These are phyloP conservation scores for Theristicus caerulescens DNA, from an alignment of 2,113 vertebrate genomes.

Conservation along the genomic window DNA sequence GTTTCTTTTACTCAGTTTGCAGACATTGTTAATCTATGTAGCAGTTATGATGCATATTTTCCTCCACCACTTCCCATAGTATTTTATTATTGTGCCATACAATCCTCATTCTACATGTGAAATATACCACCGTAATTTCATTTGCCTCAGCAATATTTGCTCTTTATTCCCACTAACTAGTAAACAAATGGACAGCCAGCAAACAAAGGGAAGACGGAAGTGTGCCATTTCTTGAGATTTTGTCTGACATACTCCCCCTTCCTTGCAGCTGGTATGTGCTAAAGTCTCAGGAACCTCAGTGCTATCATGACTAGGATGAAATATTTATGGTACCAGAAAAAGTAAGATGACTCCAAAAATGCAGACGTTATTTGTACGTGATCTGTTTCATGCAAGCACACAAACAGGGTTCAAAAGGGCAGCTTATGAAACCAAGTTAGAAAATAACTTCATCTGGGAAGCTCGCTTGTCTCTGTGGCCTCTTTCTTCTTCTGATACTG, in stretches of 20 bases:
- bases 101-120: not conserved
- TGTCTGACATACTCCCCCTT: not conserved
- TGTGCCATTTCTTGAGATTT: no score
- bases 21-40: conserved; percentile 24
- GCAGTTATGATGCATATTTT: conserved; percentile 5
- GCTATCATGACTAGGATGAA: not conserved
- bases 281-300: not conserved
- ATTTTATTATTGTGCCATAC: not conserved
- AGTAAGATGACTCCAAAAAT: not conserved
- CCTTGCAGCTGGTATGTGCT: not conserved
- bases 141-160: not conserved
- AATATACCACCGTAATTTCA: not conserved
- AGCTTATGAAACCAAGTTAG: not conserved
- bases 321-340: not conserved
- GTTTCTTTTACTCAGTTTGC: conserved; percentile 6
- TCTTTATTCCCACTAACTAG: rapidly evolving
- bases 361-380: not conserved
- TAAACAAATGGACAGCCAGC: not conserved
- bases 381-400: not conserved
- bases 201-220: not conserved
- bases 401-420: no score
- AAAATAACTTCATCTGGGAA: not conserved
- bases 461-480: not conserved
- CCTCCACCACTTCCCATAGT: not conserved
- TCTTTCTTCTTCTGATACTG: not conserved